Evolutionary conservation across 2,113 vertebrate genomes (phyloP), one percentile per base, ranked within the genome.

Genomic region (Festucalex cinctus): DNA sequence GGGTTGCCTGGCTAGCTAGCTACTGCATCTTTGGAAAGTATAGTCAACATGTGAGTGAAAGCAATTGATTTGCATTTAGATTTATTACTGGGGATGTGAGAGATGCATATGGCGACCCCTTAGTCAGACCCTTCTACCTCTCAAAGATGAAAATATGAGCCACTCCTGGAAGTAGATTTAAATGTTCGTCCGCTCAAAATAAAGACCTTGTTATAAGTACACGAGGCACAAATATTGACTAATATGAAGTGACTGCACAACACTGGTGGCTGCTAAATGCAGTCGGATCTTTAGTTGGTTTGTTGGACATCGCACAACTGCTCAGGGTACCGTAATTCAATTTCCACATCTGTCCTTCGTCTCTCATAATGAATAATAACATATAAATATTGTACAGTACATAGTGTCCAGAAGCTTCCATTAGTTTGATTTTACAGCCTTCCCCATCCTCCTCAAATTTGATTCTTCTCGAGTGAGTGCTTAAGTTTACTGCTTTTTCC

Each of bases 21-120:
- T 19, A 19, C 67, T 75, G 73, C 70, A 49, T 77, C 68, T 85
- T 83, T 74, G 62, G 72, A 71, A 71, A 81, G 83, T 82, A 83
- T 85, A 83, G 82, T 70, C 71, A 83, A 80, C 77, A 78, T 81
- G 78, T 67, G 83, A 83, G 75, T 75, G 76, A 81, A 82, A 75
- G 79, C 71, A 65, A 67, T 78, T 83, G 85, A 87, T 89, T 87
- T 87, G 83, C 87, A 87, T 87, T 88, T 87, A 88, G 86, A 90
- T 89, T 85, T 88, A 88, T 89, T 83, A 74, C 77, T 44, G 68
- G 79, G 77, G 83, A 89, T 81, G 57, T 81, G 70, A 62, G 84
- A 85, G 81, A 87, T 85, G 68, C 85, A 83, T 26, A 54, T 6
- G 65, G 73, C 66, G 71, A 74, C 57, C 66, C 83, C 63, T 83